A percentile compares a stretch with the other conserved stretches of the same genome.
Evolutionary conservation across 2,888 invertebrate genomes (phyloP).

Genomic region (Melieria picta): DNA sequence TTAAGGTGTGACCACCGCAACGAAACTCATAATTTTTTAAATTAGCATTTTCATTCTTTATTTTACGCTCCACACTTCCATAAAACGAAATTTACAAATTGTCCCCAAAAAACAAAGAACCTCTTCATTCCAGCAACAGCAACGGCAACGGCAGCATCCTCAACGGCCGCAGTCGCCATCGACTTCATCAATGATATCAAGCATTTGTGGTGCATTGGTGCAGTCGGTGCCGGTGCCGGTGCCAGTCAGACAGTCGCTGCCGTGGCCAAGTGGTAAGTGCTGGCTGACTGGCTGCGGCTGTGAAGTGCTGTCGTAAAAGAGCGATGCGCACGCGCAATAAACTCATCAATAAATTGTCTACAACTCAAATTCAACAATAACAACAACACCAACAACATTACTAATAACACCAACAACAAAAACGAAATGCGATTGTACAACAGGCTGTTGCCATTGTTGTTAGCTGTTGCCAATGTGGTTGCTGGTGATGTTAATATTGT

Average conservation of each 20-base stretch:
- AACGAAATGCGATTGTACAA: not conserved
- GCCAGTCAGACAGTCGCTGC: conserved; percentile 5
- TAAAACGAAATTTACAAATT: conserved; percentile 63
- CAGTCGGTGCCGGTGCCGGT: conserved; percentile 16
- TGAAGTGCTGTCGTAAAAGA: conserved; percentile 32
- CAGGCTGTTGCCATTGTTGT: too few species aligned
- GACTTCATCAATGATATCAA: conserved; percentile 40
- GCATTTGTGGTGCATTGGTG: not conserved
- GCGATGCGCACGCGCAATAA: conserved; percentile 57
- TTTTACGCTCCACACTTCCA: conserved; percentile 54
- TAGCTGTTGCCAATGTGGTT: too few species aligned
- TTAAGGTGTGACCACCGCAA: conserved; percentile 62
- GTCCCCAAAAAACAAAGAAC: conserved; percentile 57
- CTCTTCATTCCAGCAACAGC: conserved; percentile 46
- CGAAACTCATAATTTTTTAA: conserved; percentile 63
- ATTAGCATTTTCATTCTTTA: conserved; percentile 59
- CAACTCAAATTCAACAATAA: conserved; percentile 42
- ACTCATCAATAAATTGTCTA: conserved; percentile 64
- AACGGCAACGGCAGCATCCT: conserved; percentile 17
- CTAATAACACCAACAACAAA: conserved; percentile 23
- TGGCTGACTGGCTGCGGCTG: not conserved
- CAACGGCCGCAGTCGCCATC: conserved; percentile 14
- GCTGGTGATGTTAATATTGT: conserved; percentile 21
- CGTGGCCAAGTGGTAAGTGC: too few species aligned
- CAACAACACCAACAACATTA: conserved; percentile 29